Conservation (phyloP, 2,797 vertebrate genomes). For the Acanthiza pusilla region DNA sequence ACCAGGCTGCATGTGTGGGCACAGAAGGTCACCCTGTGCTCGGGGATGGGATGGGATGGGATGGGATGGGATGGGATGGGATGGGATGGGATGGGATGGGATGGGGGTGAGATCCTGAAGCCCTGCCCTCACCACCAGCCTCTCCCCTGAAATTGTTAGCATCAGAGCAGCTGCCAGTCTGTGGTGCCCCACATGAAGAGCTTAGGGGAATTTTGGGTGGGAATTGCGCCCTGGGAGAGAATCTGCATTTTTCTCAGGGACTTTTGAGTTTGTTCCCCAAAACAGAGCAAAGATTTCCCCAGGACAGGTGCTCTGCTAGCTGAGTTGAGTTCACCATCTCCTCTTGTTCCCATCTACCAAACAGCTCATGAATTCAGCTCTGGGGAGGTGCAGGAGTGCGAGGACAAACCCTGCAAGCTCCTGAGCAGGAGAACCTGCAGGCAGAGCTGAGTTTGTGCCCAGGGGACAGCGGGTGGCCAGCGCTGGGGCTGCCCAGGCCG, state of each 20-base stretch:
- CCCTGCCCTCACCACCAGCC: not conserved
- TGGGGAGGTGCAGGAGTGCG: rapidly evolving
- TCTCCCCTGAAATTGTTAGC: rapidly evolving
- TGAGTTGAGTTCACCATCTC: not conserved
- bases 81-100: too few species aligned
- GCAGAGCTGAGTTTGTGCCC: not conserved
- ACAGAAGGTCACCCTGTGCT: not conserved
- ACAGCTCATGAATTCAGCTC: not conserved
- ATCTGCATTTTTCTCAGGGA: not conserved
- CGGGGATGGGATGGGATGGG: not conserved
- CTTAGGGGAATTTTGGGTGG: too few species aligned
- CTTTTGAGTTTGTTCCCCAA: not conserved
- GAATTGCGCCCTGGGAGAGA: not conserved
- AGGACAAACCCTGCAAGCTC: not conserved
- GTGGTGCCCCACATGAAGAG: not conserved
- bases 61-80: too few species aligned
- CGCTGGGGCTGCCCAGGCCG: not conserved
- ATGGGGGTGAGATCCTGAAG: not conserved
- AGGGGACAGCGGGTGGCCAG: not conserved
- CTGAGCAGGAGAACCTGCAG: not conserved
- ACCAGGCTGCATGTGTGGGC: not conserved
- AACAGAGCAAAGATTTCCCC: not conserved
- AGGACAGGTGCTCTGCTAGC: not conserved
- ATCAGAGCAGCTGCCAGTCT: not conserved
- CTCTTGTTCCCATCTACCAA: not conserved